Percentiles rank a stretch among this genome's conserved stretches.
Evolutionary conservation across 2,113 vertebrate genomes (phyloP).

Genomic region (Scalopus aquaticus): DNA sequence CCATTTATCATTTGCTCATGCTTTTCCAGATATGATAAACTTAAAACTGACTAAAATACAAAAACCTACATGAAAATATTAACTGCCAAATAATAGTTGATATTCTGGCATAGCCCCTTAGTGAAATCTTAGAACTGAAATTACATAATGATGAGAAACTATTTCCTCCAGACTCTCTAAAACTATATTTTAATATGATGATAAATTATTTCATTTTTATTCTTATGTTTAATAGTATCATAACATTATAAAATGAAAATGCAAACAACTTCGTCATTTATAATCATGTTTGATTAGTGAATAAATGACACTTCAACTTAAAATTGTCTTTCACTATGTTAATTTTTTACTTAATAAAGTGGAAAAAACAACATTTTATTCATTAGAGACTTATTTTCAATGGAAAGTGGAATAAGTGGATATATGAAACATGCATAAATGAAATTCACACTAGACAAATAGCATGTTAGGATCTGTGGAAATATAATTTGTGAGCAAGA

Average conservation of each 20-base stretch:
- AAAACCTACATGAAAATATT: background rate
- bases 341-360: conserved; percentile 58
- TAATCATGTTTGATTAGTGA: conserved; percentile 49
- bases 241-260: conserved; percentile 49
- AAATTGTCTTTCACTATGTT: conserved; percentile 42
- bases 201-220: conserved; percentile 58
- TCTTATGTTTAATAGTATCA: conserved; percentile 43
- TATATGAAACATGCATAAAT: conserved; percentile 28
- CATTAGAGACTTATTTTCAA: conserved; percentile 36
- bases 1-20: background rate
- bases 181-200: conserved; percentile 20
- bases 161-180: background rate
- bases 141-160: background rate
- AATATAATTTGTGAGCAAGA: conserved; percentile 29
- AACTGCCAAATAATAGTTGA: conserved; percentile 24
- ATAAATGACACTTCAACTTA: conserved; percentile 24
- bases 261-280: conserved; percentile 38
- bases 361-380: conserved; percentile 47
- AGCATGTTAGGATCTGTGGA: conserved; percentile 4
- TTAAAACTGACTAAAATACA: background rate
- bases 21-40: conserved; percentile 36
- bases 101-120: background rate
- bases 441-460: conserved; percentile 25
- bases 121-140: conserved; percentile 34
- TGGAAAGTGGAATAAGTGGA: background rate